Evolutionary conservation across 2,797 vertebrate species (phyloP).

Genomic region (Parauchenoglanis punctatus): DNA sequence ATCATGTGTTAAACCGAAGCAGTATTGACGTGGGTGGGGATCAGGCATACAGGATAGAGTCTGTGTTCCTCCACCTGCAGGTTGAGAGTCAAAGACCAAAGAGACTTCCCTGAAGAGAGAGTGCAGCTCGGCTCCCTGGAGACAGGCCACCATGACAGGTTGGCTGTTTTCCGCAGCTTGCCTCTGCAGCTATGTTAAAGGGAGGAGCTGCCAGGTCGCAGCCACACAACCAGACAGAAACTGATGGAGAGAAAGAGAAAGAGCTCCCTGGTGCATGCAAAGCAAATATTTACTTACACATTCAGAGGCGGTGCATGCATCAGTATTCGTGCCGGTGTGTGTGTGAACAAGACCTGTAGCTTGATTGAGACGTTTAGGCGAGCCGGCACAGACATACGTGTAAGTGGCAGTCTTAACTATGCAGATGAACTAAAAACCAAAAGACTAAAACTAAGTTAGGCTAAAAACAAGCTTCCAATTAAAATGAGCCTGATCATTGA

Average conservation of each 20-base stretch:
- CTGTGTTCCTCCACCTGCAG: constrained; percentile 27
- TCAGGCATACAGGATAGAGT: constrained; percentile 30
- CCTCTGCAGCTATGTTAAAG: constrained; percentile 28
- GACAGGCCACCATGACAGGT: constrained; percentile 20
- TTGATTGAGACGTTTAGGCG: neutral
- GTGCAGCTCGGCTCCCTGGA: constrained; percentile 6
- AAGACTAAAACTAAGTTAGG: neutral
- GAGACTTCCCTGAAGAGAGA: constrained; percentile 28
- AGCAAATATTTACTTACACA: constrained; percentile 27
- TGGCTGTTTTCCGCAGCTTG: constrained; percentile 20
- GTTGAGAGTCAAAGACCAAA: constrained; percentile 18
- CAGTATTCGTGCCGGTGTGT: neutral
- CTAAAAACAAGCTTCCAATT: neutral
- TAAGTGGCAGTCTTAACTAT: neutral
- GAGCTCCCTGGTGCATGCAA: constrained; percentile 15
- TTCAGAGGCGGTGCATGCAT: neutral
- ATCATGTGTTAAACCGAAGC: constrained; percentile 22
- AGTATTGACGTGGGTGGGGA: neutral
- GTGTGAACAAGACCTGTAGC: constrained; percentile 1
- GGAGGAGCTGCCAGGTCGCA: constrained; percentile 19
- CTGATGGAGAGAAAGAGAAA: neutral
- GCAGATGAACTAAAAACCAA: neutral
- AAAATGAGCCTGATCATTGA: constrained; percentile 5
- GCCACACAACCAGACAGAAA: constrained; percentile 13
- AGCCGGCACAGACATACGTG: neutral